Evolutionary conservation across 1,140 invertebrate species (phyloP), one percentile per base, ranked within the genome.

Genomic region (Cotesia glomerata): DNA sequence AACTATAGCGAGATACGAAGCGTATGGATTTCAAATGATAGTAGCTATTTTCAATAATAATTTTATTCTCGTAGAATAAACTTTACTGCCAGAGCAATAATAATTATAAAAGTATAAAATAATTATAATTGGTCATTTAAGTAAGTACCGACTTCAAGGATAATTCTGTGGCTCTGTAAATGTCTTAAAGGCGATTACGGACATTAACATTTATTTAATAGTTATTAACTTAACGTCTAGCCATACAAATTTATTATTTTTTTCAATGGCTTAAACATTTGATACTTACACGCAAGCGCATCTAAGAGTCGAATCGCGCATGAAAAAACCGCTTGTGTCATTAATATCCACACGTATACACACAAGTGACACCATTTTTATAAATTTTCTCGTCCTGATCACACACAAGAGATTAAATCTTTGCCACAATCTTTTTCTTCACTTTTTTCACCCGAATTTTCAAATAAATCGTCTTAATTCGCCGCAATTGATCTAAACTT

Each of bases 11-110:
- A 32, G 16, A 26, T 9, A 54, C 1, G 0, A 14, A 54, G 16
- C n/a, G 39, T 65, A 65, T 65, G 63, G 63, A 65, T 65, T 65
- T 65, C 63, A 65, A 18, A 14, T 65, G 61, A 63, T 63, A 39
- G 61, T 63, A 35, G 39, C 11, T 11, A 36, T 63, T 32, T 39
- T 35, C 61, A 36, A 26, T 26, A 26, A 26, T 26, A 26, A 26
- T 26, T 26, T 26, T 26, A 26, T 26, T 26, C 26, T 26, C 11
- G 7, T 45, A 9, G 7, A 45, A 45, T 45, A 45, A 45, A 45
- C 11, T 45, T 45, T 45, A 45, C 7, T 45, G 39, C 7, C 11
- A 11, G 7, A 7, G 39, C 11, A 45, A 45, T 45, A 45, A 45
- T 45, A 45, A 45, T 45, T 45, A 45, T 45, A 45, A 45, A 45